Evolutionary conservation across 2,888 invertebrate species (phyloP), one percentile per base, ranked within the genome.

Genomic region (Neoascia interrupta): DNA sequence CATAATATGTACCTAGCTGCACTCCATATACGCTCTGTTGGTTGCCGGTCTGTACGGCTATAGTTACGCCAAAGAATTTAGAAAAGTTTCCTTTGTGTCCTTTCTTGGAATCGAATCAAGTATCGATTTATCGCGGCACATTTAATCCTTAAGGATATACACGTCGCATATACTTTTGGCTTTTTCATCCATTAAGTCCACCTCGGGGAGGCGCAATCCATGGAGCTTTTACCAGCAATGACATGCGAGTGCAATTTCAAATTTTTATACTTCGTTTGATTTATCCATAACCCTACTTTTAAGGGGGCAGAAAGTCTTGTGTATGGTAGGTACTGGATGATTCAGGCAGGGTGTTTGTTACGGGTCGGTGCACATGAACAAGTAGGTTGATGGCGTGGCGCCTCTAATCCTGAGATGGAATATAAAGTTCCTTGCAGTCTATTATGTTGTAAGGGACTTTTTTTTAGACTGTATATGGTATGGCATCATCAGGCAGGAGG

Each of bases 61-160:
- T 15, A 21, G 28, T 11, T 11, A 34, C 8, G 21, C 31, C 31
- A 31, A 13, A 21, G 41, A 6, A 5, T 3, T n/a, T n/a, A n/a
- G 13, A 70, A 45, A 53, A 45, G 31, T 56, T 56, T 51, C 41
- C 54, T 70, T 70, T 70, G n/a, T n/a, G 70, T 70, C 51, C 51
- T 53, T 70, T 15, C 21, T 60, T 76, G 58, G 58, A 70, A 39
- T 6, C 18, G 45, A 51, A 64, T 64, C 70, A 76, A 64, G 39
- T 70, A 76, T 76, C 47, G 76, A 76, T 76, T 76, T 54, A 47
- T 60, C 19, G 1, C 23, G 31, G 23, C 31, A 15, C 51, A 63
- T 76, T 58, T 56, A 64, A 56, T 43, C 43, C 41, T 15, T 34
- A 37, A 63, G 63, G 36, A 49, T 19, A 41, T 39, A 21, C 1